Percentiles rank a stretch among this genome's conserved stretches.
These are phyloP conservation scores for Speoplatyrhinus poulsoni DNA, from an alignment of 2,113 vertebrate genomes.

Conservation along the genomic window DNA sequence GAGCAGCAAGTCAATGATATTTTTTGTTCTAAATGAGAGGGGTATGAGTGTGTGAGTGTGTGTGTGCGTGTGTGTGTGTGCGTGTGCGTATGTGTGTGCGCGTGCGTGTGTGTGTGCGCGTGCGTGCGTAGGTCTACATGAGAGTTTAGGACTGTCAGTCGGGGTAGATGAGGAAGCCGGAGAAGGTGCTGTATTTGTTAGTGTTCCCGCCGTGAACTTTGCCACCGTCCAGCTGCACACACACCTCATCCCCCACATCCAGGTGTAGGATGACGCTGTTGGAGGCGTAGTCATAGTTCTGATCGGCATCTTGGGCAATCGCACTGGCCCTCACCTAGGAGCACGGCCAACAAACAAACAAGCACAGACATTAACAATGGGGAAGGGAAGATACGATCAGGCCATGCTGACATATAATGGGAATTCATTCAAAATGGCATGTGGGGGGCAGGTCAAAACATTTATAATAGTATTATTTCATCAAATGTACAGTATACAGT, in stretches of 20 bases:
- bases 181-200: conserved; percentile 96
- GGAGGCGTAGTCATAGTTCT: conserved; percentile 93
- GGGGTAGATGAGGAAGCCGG: conserved; percentile 91
- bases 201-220: conserved; percentile 92
- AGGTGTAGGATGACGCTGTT: conserved; percentile 92
- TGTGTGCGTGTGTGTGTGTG: conserved; percentile 1
- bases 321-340: conserved; percentile 87
- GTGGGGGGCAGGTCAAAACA: too few relatives aligned
- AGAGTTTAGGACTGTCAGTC: conserved; percentile 65
- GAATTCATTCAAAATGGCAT: too few relatives aligned
- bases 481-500: too few relatives aligned
- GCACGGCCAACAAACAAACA: neutral
- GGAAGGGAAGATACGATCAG: neutral
- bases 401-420: too few relatives aligned
- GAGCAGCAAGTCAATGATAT: conserved; percentile 26
- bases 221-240: conserved; percentile 89
- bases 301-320: conserved; percentile 80
- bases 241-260: conserved; percentile 91
- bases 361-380: neutral
- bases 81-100: neutral
- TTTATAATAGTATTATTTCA: too few relatives aligned
- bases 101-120: neutral
- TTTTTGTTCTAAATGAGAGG: conserved; percentile 23
- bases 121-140: neutral
- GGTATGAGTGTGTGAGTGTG: neutral